Percentiles rank a stretch among this genome's conserved stretches.
Evolutionary conservation across 2,797 vertebrate genomes (phyloP).

Genomic region (Carcharodon carcharias): DNA sequence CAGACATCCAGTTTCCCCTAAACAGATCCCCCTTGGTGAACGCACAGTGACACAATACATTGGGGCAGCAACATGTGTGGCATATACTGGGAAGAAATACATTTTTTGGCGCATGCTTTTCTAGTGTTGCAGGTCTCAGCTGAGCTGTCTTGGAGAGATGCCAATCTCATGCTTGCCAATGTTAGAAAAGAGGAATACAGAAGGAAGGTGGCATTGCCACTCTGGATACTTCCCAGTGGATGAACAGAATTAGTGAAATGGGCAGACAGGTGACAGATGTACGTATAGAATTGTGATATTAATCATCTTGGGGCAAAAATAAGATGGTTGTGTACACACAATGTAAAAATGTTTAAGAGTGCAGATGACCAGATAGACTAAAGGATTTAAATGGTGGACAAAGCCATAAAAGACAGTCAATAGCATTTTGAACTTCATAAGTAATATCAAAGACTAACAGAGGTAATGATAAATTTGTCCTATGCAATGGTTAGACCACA

Average conservation of each 20-base stretch:
- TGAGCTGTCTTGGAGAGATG: neutral
- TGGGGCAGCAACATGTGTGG: neutral
- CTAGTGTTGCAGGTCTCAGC: neutral
- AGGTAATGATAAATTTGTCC: neutral
- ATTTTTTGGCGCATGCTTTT: neutral
- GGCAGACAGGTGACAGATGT: neutral
- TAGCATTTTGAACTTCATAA: neutral
- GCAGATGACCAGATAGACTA: neutral
- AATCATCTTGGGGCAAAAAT: neutral
- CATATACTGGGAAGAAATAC: neutral
- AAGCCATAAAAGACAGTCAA: neutral
- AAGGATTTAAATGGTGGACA: neutral
- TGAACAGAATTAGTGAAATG: neutral
- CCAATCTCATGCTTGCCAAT: neutral
- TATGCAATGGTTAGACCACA: neutral
- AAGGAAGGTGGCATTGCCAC: neutral
- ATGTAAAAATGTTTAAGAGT: neutral
- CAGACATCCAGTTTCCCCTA: too few relatives aligned
- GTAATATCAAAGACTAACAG: neutral
- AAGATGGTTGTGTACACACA: neutral
- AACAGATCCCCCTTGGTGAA: neutral
- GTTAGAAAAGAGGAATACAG: neutral
- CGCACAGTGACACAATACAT: neutral
- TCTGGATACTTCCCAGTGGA: neutral
- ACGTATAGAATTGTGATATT: neutral